A percentile compares a stretch with the other conserved stretches of the same genome.
Evolutionary conservation across 2,888 invertebrate genomes (phyloP).

Genomic region (Volucella zonaria): DNA sequence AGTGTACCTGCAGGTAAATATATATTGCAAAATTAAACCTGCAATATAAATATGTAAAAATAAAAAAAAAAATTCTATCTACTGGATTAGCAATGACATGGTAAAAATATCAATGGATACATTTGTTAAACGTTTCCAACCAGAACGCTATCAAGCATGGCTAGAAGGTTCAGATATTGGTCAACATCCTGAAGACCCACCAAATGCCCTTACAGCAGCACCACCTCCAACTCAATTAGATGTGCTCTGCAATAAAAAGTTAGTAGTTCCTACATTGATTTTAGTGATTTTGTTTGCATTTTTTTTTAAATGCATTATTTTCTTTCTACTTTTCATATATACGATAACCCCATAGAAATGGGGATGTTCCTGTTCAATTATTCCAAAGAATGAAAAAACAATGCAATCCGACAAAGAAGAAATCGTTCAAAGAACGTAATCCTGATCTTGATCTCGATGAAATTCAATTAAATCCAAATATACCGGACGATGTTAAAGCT

Average conservation of each 20-base stretch:
- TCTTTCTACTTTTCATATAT: slow-evolving; percentile 70
- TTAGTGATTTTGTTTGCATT: neutral
- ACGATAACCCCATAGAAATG: slow-evolving; percentile 87
- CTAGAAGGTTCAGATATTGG: slow-evolving; percentile 94
- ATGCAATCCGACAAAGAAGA: slow-evolving; percentile 81
- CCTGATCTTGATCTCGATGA: slow-evolving; percentile 82
- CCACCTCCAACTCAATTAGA: slow-evolving; percentile 92
- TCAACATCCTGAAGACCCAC: slow-evolving; percentile 95
- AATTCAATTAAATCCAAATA: slow-evolving; percentile 82
- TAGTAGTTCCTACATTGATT: slow-evolving; percentile 82
- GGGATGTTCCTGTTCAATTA: slow-evolving; percentile 76
- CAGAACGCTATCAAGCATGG: slow-evolving; percentile 95
- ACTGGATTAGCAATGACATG: slow-evolving; percentile 90
- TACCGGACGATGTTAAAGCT: slow-evolving; percentile 82
- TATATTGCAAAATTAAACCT: neutral
- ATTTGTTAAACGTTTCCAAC: slow-evolving; percentile 96
- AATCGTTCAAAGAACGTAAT: slow-evolving; percentile 82
- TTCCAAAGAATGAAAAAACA: slow-evolving; percentile 82
- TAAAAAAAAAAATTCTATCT: slow-evolving; percentile 12
- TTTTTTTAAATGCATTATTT: slow-evolving; percentile 63
- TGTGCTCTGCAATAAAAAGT: slow-evolving; percentile 90
- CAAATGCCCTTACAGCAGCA: slow-evolving; percentile 87
- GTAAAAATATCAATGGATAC: slow-evolving; percentile 99
- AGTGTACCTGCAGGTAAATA: slow-evolving; percentile 89
- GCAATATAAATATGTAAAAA: neutral